Base-by-base conservation (phyloP, 2,797 vertebrate genomes). In the Alauda arvensis region DNA sequence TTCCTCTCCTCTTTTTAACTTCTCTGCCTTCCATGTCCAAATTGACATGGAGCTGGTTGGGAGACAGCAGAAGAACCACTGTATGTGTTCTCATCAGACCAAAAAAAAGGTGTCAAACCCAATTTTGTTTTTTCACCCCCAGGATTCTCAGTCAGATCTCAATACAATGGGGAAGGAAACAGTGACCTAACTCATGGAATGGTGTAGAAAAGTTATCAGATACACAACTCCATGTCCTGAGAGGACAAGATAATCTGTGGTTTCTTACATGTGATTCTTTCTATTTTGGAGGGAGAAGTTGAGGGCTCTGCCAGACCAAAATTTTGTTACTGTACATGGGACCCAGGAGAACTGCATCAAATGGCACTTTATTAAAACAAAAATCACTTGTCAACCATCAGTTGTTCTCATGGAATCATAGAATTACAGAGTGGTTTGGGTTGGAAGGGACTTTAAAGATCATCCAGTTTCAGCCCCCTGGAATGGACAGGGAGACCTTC, bases 1-100 rank as follows among this genome's bases (percentile, higher is more conserved):
- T 87, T 92, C 77, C 66, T 57, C 31, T 85, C 49, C 60, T 53
- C 18, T 34, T 85, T 78, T 59, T 70, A 69, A 42, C 65, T 56
- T 62, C 53, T 63, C 42, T 46, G 12, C 34, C n/a, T 80, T 48
- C 33, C 13, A 7, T 17, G 6, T 39, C 29, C 42, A 52, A 43
- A 17, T 28, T 42, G 51, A 67, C 40, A n/a, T n/a, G n/a, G n/a
- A 49, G 26, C 66, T 85, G 33, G 8, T 12, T 26, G 33, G 33
- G 26, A 75, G 11, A 56, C 14, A 53, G 34, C 14, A 51, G 46
- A 28, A 52, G 6, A 42, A 20, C 7, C 9, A 16, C 1, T 5
- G 3, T 17, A 18, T 59, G 66, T 40, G 14, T 62, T 39, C 31
- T 72, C 18, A 2, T 46, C 56, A 72, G 52, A 43, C 12, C 3